Percentiles rank a stretch among this genome's conserved stretches.
These are phyloP conservation scores for Ptychodera flava DNA, from an alignment of 35 echinoderm and acorn worm species.

Conservation along the genomic window DNA sequence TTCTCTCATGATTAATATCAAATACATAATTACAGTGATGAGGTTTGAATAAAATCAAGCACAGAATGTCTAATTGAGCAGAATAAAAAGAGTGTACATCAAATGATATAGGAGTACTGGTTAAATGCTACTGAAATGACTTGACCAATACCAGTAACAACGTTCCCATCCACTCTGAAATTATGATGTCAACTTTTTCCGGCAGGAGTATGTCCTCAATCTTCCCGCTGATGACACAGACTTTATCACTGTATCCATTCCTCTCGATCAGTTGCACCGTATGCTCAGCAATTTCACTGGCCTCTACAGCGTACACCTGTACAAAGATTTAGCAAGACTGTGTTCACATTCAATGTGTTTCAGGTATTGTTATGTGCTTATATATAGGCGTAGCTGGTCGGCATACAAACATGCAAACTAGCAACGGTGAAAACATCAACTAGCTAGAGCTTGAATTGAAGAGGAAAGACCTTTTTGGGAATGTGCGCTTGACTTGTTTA, in stretches of 20 bases:
- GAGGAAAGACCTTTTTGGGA: background rate
- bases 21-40: no score
- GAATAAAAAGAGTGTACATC: no score
- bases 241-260: constrained; percentile 31
- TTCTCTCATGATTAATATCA: no score
- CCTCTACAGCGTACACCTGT: constrained; percentile 66
- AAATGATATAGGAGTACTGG: no score
- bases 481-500: background rate
- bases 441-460: background rate
- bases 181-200: constrained; percentile 71
- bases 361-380: background rate
- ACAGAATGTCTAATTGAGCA: no score
- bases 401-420: background rate
- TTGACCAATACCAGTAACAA: constrained; percentile 59
- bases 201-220: constrained; percentile 35
- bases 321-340: background rate
- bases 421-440: background rate
- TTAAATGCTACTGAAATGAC: no score
- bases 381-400: background rate
- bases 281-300: constrained; percentile 49
- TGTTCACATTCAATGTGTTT: background rate
- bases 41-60: no score
- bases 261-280: constrained; percentile 25
- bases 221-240: constrained; percentile 36
- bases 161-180: constrained; percentile 82